These are phyloP conservation scores for Brachypalpus laphriformis DNA, from an alignment of 2,888 invertebrate genomes.

Conservation along the genomic window DNA sequence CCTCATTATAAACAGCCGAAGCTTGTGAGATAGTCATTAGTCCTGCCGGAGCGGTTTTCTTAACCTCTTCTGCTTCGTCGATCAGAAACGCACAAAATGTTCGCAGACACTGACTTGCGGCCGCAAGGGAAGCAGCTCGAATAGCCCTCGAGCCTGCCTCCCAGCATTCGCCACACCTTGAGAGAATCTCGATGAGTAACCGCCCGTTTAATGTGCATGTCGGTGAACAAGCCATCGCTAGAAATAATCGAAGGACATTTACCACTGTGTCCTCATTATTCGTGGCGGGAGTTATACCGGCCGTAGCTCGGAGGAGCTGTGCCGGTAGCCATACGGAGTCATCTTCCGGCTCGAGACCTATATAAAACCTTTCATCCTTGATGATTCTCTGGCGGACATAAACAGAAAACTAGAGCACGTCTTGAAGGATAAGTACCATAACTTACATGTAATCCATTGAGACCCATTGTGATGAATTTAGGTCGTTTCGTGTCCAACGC, in stretches of 20 bases:
- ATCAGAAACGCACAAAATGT: slow-evolving; percentile 92
- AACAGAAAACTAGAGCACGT: neutral
- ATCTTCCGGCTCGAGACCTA: slow-evolving; percentile 94
- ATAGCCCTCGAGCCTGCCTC: slow-evolving; percentile 91
- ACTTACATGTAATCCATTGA: slow-evolving; percentile 95
- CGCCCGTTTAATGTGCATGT: slow-evolving; percentile 95
- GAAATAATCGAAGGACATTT: slow-evolving; percentile 87
- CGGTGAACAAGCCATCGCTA: slow-evolving; percentile 94
- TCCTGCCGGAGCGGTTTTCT: slow-evolving; percentile 85
- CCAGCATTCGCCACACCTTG: slow-evolving; percentile 92
- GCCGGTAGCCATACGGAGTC: slow-evolving; percentile 96
- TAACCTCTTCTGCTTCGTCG: slow-evolving; percentile 84
- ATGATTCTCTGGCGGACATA: slow-evolving; percentile 88
- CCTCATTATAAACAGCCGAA: slow-evolving; percentile 94
- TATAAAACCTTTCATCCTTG: slow-evolving; percentile 95
- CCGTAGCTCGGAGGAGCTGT: slow-evolving; percentile 93
- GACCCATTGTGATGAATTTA: slow-evolving; percentile 91
- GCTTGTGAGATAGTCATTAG: slow-evolving; percentile 84
- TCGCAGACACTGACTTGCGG: slow-evolving; percentile 93
- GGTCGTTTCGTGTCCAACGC: slow-evolving; percentile 94
- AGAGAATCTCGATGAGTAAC: slow-evolving; percentile 92
- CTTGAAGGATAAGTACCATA: slow-evolving; percentile 6
- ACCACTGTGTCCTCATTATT: slow-evolving; percentile 93
- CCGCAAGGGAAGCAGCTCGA: slow-evolving; percentile 93
- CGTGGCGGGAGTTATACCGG: slow-evolving; percentile 85